phyloP scores from a whole-genome alignment of 2,797 vertebrate genomes.

The Platalea minor region DNA sequence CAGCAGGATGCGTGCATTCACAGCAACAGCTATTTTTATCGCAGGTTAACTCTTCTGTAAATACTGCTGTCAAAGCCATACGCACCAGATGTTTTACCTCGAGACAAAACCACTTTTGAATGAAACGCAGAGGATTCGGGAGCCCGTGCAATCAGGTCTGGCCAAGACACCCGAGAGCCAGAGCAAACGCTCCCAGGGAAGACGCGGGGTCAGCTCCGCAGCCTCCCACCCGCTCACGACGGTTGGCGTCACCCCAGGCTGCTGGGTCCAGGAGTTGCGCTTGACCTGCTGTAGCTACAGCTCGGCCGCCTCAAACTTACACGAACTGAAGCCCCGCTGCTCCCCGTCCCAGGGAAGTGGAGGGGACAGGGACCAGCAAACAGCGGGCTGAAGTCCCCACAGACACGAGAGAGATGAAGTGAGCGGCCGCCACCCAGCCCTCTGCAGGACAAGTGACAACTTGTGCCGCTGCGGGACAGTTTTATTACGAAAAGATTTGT shows the following conservation, averaged over 20 bases:
- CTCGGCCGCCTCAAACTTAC: background rate
- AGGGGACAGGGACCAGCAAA: background rate
- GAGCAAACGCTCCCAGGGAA: background rate
- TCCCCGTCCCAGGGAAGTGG: accelerated
- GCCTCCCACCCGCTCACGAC: background rate
- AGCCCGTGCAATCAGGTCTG: background rate
- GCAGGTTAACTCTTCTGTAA: background rate
- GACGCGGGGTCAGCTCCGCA: background rate
- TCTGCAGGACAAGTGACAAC: background rate
- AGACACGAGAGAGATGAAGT: accelerated
- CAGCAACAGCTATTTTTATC: background rate
- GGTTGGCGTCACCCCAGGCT: background rate
- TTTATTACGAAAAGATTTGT: conserved; percentile 46
- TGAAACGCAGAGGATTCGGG: background rate
- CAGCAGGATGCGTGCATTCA: background rate
- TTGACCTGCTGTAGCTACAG: background rate
- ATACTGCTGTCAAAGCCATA: background rate
- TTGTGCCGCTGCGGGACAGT: background rate
- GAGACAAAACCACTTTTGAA: background rate
- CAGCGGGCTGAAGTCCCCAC: background rate
- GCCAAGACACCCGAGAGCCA: background rate
- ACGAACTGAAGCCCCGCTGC: background rate
- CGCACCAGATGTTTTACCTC: background rate
- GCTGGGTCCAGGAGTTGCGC: background rate
- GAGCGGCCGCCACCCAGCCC: background rate